Conservation (phyloP, 2,888 invertebrate species). For the Cheilosia pagana region DNA sequence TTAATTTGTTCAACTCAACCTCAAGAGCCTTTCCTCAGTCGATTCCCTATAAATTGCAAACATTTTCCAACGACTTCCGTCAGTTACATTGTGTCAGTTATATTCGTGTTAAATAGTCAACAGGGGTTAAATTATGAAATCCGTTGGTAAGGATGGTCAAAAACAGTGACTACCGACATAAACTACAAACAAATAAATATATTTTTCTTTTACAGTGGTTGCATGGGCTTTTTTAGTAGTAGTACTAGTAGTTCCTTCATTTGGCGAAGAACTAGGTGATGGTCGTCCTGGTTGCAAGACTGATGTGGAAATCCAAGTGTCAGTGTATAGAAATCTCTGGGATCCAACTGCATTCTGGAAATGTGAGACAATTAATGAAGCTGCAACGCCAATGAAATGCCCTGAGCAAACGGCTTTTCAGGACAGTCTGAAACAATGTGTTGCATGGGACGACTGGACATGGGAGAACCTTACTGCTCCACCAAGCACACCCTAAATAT, state of each 20-base stretch:
- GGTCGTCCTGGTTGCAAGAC: slow-evolving; percentile 79
- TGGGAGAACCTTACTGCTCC: slow-evolving; percentile 79
- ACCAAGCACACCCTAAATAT: slow-evolving; percentile 61
- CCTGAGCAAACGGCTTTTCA: slow-evolving; percentile 76
- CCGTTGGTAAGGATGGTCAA: slow-evolving; percentile 25
- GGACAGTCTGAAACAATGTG: slow-evolving; percentile 78
- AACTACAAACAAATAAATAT: not conserved
- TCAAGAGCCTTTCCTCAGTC: slow-evolving; percentile 2
- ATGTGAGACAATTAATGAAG: slow-evolving; percentile 76
- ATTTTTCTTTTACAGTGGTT: slow-evolving; percentile 2
- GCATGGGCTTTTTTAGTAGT: slow-evolving; percentile 67
- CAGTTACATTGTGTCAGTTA: slow-evolving; percentile 22
- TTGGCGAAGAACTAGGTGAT: slow-evolving; percentile 67
- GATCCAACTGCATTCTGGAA: slow-evolving; percentile 80
- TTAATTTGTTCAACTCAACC: slow-evolving; percentile 6
- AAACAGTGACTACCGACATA: not conserved
- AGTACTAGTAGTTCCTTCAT: slow-evolving; percentile 66
- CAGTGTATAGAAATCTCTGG: slow-evolving; percentile 78
- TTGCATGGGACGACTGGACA: slow-evolving; percentile 79
- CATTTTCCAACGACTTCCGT: not conserved
- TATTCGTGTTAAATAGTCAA: not conserved
- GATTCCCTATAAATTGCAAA: slow-evolving; percentile 44
- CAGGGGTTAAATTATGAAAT: slow-evolving; percentile 33
- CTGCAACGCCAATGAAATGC: slow-evolving; percentile 76
- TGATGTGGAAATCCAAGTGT: slow-evolving; percentile 76